These are phyloP conservation scores for Harpalus rufipes DNA, from an alignment of 2,888 invertebrate species.

Conservation along the genomic window DNA sequence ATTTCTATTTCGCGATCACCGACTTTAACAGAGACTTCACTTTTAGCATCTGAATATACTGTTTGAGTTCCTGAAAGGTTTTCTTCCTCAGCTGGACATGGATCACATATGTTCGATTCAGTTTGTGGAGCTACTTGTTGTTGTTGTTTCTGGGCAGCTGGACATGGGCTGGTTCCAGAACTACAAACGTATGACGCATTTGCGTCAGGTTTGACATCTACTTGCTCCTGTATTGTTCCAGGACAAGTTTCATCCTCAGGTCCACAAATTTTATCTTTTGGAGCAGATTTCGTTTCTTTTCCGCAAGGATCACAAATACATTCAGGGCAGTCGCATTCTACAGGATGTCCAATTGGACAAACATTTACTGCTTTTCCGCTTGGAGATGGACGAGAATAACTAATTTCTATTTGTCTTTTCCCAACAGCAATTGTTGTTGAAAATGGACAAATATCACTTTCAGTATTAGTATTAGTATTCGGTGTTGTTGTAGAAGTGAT, in stretches of 20 bases:
- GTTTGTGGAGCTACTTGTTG: no score
- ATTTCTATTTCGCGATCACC: slow-evolving; percentile 27
- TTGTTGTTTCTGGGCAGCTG: no score
- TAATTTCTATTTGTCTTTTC: slow-evolving; percentile 16
- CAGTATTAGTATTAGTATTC: neutral
- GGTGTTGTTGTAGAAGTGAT: no score
- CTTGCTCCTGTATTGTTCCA: no score
- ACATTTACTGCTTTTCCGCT: slow-evolving; percentile 30
- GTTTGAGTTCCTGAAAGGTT: no score
- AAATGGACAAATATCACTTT: neutral
- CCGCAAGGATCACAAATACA: slow-evolving; percentile 62
- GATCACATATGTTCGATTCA: no score
- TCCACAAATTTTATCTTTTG: neutral
- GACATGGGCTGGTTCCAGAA: no score
- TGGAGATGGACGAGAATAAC: slow-evolving; percentile 18
- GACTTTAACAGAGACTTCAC: neutral
- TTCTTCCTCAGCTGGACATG: no score
- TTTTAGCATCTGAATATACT: neutral
- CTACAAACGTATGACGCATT: no score
- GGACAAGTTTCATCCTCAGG: neutral
- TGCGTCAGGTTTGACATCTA: no score
- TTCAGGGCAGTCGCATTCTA: slow-evolving; percentile 56
- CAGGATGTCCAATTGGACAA: slow-evolving; percentile 24
- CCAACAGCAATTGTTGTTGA: neutral
- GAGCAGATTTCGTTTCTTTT: neutral